These are phyloP conservation scores for Athalia cordata DNA, from an alignment of 2,888 invertebrate genomes.

Conservation along the genomic window DNA sequence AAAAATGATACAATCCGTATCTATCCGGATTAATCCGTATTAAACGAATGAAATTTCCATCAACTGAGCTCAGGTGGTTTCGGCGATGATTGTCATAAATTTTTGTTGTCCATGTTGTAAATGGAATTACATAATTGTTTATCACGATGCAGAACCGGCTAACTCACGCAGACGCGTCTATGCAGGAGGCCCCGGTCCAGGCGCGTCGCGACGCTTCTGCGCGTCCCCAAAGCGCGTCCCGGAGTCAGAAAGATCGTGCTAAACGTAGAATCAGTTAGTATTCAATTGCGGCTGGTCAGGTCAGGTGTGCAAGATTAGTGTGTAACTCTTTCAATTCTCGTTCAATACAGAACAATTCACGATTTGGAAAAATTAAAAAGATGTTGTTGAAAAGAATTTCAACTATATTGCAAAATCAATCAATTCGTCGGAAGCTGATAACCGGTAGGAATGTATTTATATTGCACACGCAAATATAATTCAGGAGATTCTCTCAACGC, in stretches of 20 bases:
- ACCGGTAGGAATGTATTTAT: constrained; percentile 4
- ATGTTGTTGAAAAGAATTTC: constrained; percentile 26
- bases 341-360: neutral
- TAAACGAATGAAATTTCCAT: too few relatives aligned
- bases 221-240: constrained; percentile 12
- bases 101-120: too few relatives aligned
- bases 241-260: neutral
- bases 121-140: too few relatives aligned
- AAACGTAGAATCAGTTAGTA: neutral
- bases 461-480: neutral
- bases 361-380: neutral
- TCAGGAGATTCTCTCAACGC: neutral
- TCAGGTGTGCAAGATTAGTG: too few relatives aligned
- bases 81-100: too few relatives aligned
- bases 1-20: too few relatives aligned
- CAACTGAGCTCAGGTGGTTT: too few relatives aligned
- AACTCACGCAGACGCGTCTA: constrained; percentile 24
- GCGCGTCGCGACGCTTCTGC: constrained; percentile 23
- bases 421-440: neutral
- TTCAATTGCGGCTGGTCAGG: constrained; percentile 2
- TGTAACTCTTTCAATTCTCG: too few relatives aligned
- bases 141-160: neutral
- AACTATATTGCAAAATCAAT: neutral
- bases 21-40: too few relatives aligned
- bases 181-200: neutral